These are phyloP conservation scores for Molossus molossus DNA, from an alignment of 2,797 vertebrate genomes.

Conservation along the genomic window DNA sequence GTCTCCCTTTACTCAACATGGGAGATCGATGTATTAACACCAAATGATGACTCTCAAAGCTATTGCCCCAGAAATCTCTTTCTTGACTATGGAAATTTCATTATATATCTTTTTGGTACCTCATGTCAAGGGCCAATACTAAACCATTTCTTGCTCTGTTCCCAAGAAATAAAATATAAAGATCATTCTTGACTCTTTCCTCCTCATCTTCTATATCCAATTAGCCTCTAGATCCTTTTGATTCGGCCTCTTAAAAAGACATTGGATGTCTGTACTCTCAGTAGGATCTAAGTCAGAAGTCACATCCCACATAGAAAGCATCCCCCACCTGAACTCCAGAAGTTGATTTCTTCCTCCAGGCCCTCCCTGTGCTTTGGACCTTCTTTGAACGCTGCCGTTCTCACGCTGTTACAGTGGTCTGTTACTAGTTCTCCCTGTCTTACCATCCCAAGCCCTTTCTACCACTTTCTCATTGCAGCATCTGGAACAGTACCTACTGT, in stretches of 20 bases:
- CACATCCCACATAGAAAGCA: neutral
- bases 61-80: neutral
- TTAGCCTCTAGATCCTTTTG: neutral
- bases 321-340: neutral
- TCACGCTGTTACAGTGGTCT: neutral
- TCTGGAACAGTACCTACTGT: neutral
- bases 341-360: neutral
- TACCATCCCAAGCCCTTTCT: neutral
- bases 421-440: neutral
- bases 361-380: neutral
- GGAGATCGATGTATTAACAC: neutral
- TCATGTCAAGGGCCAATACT: neutral
- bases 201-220: neutral
- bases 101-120: neutral
- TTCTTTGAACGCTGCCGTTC: neutral
- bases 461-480: neutral
- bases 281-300: neutral
- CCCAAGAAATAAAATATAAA: neutral
- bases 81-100: neutral
- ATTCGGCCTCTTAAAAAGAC: neutral
- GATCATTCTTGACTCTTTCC: neutral
- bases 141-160: neutral
- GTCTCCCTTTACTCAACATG: neutral
- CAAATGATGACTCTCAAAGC: neutral
- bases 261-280: neutral